phyloP scores from a whole-genome alignment of 2,113 vertebrate genomes.

The Cyprinodon variegatus region DNA sequence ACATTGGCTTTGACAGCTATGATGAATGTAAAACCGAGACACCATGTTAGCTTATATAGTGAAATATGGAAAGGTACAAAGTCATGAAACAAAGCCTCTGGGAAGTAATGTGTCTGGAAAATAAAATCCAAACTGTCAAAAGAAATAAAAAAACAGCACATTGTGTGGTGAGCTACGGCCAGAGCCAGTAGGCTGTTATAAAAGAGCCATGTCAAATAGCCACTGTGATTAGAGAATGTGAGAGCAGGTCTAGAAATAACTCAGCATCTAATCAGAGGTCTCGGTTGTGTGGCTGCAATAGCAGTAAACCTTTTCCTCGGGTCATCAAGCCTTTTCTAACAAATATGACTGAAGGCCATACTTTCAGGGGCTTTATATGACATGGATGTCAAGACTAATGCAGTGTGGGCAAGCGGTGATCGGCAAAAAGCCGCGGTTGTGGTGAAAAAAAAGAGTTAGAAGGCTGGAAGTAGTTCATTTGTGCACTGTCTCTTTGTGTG shows the following conservation, averaged over 20 bases:
- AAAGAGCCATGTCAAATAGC: constrained; percentile 23
- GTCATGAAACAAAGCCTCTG: constrained; percentile 33
- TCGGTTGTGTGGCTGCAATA: constrained; percentile 8
- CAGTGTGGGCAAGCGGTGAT: not conserved
- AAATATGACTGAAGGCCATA: constrained; percentile 1
- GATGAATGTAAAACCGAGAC: constrained; percentile 61
- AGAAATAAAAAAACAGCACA: constrained; percentile 25
- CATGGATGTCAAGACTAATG: constrained; percentile 24
- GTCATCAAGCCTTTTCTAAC: not conserved
- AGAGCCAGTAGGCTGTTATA: constrained; percentile 1
- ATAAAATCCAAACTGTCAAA: constrained; percentile 19
- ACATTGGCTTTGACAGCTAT: constrained; percentile 63
- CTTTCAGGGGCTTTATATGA: constrained; percentile 21
- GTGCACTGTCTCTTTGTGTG: constrained; percentile 14
- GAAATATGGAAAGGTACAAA: constrained; percentile 44
- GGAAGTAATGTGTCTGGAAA: constrained; percentile 25
- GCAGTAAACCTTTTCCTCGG: constrained; percentile 2
- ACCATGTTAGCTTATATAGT: constrained; percentile 25
- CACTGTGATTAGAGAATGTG: constrained; percentile 4
- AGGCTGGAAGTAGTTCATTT: constrained; percentile 17
- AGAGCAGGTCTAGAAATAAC: constrained; percentile 16
- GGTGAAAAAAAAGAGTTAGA: constrained; percentile 4
- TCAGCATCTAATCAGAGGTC: constrained; percentile 19
- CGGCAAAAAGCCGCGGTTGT: constrained; percentile 7
- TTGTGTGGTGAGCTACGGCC: constrained; percentile 7